Evolutionary conservation across 2,888 invertebrate genomes (phyloP), one percentile per base, ranked within the genome.

Genomic region (Chymomyza amoena): DNA sequence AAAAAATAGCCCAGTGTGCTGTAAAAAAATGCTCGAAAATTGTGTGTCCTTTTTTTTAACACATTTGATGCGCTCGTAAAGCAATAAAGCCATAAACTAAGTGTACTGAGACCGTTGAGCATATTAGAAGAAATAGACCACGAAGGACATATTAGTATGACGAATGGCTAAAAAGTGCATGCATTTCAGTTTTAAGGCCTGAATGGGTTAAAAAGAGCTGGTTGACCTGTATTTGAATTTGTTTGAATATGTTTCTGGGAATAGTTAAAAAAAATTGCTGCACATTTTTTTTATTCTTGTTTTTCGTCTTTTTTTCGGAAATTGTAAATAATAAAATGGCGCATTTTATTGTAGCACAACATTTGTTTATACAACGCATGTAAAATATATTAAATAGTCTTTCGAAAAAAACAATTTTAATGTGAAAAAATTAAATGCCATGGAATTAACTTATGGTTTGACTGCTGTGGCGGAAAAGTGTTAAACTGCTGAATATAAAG

Each of bases 1-100:
- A 78, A 75, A 79, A 84, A 87, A 54, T 52, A 25, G 52, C 51
- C n/a, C 45, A 61, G 61, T 32, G 36, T n/a, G 39, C 39, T 45
- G n/a, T 54, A 54, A 54, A 54, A 54, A 54, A 45, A 45, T 45
- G 39, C 3, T 25, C 25, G 4, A 25, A 25, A 25, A 25, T 25
- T 25, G 32, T 32, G 9, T 32, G 9, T 32, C 39, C 39, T 45
- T 45, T 45, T 45, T 45, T 45, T 45, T 45, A 45, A 45, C 39
- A 45, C 39, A 45, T 45, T 45, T 45, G 39, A 54, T 18, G 50
- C 78, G 78, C 81, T 81, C 81, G 70, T 85, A 85, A 88, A 85
- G 80, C 79, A 87, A 85, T 85, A 87, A 88, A 85, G 72, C 72
- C 73, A 80, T 88, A 88, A 85, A 88, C 60, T 65, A 66, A 61